Conservation (phyloP, 2,113 vertebrate genomes). For the Rattus rattus region DNA sequence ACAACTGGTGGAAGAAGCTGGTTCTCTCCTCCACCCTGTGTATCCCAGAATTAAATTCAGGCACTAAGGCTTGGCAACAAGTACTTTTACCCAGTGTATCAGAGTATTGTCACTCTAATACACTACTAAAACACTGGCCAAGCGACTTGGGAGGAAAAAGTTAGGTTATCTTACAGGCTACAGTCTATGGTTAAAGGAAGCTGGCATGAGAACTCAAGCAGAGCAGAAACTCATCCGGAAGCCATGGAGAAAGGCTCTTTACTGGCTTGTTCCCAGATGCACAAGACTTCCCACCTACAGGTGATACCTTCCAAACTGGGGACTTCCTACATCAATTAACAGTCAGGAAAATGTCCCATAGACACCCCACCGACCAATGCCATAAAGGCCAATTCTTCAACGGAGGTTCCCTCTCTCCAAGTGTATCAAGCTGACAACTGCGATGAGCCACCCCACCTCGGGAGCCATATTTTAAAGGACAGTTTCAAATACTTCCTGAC, state of each 20-base stretch:
- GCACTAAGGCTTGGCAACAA: neutral
- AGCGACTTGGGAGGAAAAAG: neutral
- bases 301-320: neutral
- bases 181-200: neutral
- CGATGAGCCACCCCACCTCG: neutral
- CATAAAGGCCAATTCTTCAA: neutral
- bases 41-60: neutral
- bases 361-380: neutral
- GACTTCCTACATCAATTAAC: neutral
- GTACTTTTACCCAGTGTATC: neutral
- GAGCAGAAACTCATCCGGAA: neutral
- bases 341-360: neutral
- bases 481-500: slow-evolving; percentile 14
- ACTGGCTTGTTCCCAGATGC: neutral
- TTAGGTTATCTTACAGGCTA: neutral
- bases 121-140: neutral
- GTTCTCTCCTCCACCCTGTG: neutral
- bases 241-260: neutral
- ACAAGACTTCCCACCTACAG: neutral
- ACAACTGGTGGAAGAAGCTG: neutral
- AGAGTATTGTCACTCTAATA: neutral
- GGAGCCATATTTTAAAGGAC: neutral
- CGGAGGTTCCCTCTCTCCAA: too few relatives aligned
- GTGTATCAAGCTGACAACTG: neutral
- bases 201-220: too few relatives aligned